Base-by-base conservation (phyloP, 2,888 invertebrate genomes). In the Lingula anatina region DNA sequence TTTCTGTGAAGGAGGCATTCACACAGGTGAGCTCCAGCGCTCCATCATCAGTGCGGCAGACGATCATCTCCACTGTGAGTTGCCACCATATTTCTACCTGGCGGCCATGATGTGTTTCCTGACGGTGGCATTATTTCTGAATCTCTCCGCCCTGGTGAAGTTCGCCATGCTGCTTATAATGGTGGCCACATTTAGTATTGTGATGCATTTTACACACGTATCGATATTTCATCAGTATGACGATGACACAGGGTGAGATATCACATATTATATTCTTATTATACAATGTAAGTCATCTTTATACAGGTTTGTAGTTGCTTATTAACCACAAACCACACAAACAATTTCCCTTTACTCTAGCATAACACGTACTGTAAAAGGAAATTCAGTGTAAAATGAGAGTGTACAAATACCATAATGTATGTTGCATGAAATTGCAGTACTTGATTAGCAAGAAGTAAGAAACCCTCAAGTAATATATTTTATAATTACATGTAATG, bases 41-140 rank as follows among this genome's bases (percentile, higher is more conserved):
- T n/a, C 51, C 55, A 49, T 48, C 24, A 50, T 57, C 23, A 53
- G 53, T 20, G 36, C 54, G 2, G 65, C 65, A 23, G 50, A 54
- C 25, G 37, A n/a, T 21, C 90, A 91, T 71, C 81, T 89, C 44
- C 85, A 86, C 20, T 77, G 77, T 53, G 53, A 55, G 43, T 54
- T 91, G 48, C 93, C 93, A 0, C 86, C 91, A 51, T 94, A 93
- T 77, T 87, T 92, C 38, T 86, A 89, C 4, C 78, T 92, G 15
- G 89, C 89, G 12, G 90, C 90, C 64, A 84, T 90, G 47, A 82
- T 93, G 59, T 88, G 89, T 46, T 89, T 88, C 78, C 81, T 93
- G 50, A 85, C 89, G 0, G 88, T 91, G 26, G 88, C 90, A 0
- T 85, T 91, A 51, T 93, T 92, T 77, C 81, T 92, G 45, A 81